Evolutionary conservation across 2,797 vertebrate genomes (phyloP).

Genomic region (Mycteria americana): DNA sequence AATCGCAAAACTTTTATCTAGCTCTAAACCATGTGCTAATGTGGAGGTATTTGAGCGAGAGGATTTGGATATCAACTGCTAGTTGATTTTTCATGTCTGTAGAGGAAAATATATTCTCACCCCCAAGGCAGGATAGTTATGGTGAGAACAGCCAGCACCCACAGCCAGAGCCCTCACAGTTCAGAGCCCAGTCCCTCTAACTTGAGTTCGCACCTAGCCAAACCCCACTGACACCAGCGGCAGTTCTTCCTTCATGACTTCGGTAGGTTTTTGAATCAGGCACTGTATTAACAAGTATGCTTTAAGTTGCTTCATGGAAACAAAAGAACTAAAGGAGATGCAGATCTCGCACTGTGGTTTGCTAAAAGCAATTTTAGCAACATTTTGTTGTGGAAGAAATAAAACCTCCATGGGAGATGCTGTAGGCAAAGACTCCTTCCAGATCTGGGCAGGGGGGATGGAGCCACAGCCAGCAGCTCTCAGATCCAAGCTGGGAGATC

Average conservation of each 20-base stretch:
- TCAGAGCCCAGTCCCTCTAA: background rate
- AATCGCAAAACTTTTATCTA: background rate
- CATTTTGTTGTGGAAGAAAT: background rate
- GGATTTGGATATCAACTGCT: background rate
- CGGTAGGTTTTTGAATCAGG: background rate
- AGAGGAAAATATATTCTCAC: background rate
- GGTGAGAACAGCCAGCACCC: background rate
- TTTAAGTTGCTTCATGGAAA: background rate
- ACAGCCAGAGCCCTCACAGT: background rate
- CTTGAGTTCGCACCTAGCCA: background rate
- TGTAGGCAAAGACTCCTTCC: background rate
- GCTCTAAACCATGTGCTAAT: background rate
- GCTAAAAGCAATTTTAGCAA: background rate
- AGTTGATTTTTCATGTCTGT: background rate
- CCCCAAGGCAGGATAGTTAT: background rate
- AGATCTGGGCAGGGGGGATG: background rate
- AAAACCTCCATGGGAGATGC: background rate
- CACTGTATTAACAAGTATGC: background rate
- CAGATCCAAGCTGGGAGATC: background rate
- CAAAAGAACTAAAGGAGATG: background rate
- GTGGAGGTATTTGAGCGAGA: background rate
- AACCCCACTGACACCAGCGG: background rate
- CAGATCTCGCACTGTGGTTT: background rate
- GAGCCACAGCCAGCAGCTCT: background rate
- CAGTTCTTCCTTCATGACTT: background rate